Conservation (phyloP, 1,140 invertebrate genomes). For the Ptiloglossa arizonensis region DNA sequence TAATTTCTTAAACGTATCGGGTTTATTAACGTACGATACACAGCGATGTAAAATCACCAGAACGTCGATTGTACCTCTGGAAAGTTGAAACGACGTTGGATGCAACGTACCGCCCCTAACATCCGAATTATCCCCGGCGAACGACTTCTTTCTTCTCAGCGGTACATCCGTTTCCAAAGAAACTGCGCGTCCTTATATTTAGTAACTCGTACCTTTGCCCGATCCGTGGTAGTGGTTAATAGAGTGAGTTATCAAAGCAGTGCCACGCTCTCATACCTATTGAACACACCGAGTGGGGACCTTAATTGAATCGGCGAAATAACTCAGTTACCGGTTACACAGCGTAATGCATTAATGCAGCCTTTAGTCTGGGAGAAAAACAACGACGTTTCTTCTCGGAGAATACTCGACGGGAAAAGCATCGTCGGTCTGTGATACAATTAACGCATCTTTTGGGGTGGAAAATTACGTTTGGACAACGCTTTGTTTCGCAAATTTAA, state of each 20-base stretch:
- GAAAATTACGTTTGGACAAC: too few relatives aligned
- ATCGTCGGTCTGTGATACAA: background rate
- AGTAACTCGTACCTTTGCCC: conserved; percentile 13
- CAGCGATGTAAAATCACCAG: background rate
- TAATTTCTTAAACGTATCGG: too few relatives aligned
- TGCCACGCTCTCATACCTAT: conserved; percentile 49
- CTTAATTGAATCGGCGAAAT: conserved; percentile 47
- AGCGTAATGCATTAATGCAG: conserved; percentile 54
- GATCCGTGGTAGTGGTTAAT: conserved; percentile 19
- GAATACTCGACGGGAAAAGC: background rate
- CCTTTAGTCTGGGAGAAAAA: conserved; percentile 48
- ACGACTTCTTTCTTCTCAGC: background rate
- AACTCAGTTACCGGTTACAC: conserved; percentile 44
- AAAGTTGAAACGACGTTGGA: background rate
- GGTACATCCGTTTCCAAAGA: conserved; percentile 8
- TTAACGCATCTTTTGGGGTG: background rate
- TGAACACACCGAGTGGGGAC: conserved; percentile 21
- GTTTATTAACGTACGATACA: background rate
- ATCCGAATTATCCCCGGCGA: background rate
- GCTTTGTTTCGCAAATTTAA: too few relatives aligned
- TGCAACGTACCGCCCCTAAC: background rate
- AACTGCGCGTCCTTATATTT: conserved; percentile 4
- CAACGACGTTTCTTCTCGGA: background rate
- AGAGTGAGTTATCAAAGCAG: conserved; percentile 43
- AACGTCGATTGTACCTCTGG: background rate